Conservation (phyloP, 1,140 invertebrate genomes). For the Lepidurus packardi region DNA sequence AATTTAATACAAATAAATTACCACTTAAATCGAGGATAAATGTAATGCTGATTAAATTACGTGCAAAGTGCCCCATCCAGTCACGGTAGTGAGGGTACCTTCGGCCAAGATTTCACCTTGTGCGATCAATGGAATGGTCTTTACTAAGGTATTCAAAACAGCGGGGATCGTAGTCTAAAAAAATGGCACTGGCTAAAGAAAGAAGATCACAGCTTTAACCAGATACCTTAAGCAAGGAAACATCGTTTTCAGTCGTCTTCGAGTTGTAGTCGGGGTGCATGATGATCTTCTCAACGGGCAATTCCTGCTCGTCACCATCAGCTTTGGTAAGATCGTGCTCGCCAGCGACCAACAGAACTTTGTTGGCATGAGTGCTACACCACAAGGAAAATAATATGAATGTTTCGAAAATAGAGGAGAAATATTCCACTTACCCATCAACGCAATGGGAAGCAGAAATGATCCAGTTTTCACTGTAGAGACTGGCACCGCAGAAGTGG, state of each 20-base stretch:
- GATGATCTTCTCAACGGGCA: conserved; percentile 43
- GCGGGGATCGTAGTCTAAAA: background rate
- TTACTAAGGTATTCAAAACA: conserved; percentile 12
- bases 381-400: background rate
- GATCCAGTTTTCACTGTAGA: conserved; percentile 54
- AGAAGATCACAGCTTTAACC: background rate
- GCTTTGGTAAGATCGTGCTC: conserved; percentile 41
- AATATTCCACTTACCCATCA: conserved; percentile 35
- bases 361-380: background rate
- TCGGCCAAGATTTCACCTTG: conserved; percentile 37
- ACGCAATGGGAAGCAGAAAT: conserved; percentile 54
- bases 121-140: conserved; percentile 40
- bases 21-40: background rate
- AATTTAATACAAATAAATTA: conserved; percentile 5
- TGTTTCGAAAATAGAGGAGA: background rate
- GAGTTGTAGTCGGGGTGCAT: conserved; percentile 50
- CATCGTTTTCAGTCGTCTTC: conserved; percentile 37
- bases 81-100: conserved; percentile 45
- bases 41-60: conserved; percentile 40
- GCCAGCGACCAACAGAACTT: conserved; percentile 43
- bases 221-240: conserved; percentile 33
- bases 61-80: conserved; percentile 52
- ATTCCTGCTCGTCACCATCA: conserved; percentile 47
- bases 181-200: background rate
- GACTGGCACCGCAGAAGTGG: conserved; percentile 55